phyloP scores from a whole-genome alignment of 2,888 invertebrate genomes.

The Arctia plantaginis region DNA sequence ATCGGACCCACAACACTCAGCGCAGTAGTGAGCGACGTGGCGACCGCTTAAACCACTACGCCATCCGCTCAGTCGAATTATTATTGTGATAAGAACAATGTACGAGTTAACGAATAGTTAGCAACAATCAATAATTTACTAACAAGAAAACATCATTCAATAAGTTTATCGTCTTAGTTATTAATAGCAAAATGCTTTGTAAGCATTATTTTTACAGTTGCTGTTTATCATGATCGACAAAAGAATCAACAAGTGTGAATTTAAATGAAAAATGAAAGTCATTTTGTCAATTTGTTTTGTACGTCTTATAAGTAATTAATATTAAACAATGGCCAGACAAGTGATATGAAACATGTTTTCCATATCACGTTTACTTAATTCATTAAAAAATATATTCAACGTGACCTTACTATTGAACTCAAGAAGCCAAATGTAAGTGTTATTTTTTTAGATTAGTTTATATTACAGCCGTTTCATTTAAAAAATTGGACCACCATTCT shows the following conservation, averaged over 20 bases:
- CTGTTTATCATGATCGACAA: background rate
- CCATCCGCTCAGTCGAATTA: too few species aligned
- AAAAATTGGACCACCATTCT: too few species aligned
- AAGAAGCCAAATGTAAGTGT: background rate
- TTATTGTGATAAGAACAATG: background rate
- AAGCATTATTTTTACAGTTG: background rate
- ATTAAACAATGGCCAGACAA: background rate
- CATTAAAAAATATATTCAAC: background rate
- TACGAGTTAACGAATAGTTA: slow-evolving; percentile 32
- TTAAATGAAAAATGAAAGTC: background rate
- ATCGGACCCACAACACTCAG: too few species aligned
- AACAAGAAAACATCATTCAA: background rate
- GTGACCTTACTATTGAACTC: background rate
- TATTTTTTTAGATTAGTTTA: background rate
- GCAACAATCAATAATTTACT: slow-evolving; percentile 29
- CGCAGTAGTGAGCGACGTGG: too few species aligned
- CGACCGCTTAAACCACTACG: too few species aligned
- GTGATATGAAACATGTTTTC: background rate
- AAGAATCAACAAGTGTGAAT: background rate
- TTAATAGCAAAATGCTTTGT: background rate
- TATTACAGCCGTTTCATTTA: too few species aligned
- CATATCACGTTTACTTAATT: background rate
- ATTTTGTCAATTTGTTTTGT: background rate
- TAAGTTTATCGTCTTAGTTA: background rate
- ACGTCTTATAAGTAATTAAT: background rate